These are phyloP conservation scores for Saccostrea echinata DNA, from an alignment of 1,140 invertebrate species.

Conservation along the genomic window DNA sequence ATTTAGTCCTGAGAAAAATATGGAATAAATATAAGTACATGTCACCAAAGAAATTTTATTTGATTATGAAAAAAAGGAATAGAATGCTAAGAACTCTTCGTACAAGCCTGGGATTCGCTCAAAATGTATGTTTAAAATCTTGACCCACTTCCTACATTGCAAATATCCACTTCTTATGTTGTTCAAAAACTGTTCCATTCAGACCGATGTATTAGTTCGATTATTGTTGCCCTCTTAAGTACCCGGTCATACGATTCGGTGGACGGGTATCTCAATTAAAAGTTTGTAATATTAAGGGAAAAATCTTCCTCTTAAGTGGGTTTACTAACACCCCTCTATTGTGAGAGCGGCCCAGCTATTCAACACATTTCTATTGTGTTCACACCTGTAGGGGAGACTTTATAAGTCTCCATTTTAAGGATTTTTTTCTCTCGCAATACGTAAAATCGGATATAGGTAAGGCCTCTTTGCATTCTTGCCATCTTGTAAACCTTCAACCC, in stretches of 20 bases:
- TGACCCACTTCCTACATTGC: conserved; percentile 6
- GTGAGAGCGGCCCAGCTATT: conserved; percentile 4
- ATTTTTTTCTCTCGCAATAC: conserved; percentile 10
- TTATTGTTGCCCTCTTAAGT: conserved; percentile 12
- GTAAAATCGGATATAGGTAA: conserved; percentile 9
- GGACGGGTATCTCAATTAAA: conserved; percentile 23
- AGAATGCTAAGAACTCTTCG: background rate
- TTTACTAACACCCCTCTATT: conserved; percentile 22
- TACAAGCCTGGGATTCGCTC: background rate
- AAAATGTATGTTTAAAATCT: background rate
- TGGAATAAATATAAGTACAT: background rate
- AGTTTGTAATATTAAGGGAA: conserved; percentile 30
- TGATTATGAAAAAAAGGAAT: background rate
- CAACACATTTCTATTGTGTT: conserved; percentile 4
- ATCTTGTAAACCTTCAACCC: background rate
- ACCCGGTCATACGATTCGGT: conserved; percentile 9
- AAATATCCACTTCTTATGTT: background rate
- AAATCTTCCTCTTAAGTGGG: conserved; percentile 16
- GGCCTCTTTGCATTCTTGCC: background rate
- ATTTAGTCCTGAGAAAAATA: background rate
- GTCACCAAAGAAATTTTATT: no score
- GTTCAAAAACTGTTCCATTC: background rate
- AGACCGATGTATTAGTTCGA: conserved; percentile 1
- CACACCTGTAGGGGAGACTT: conserved; percentile 10
- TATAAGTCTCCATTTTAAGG: conserved; percentile 29